A percentile compares a stretch with the other conserved stretches of the same genome.
These are phyloP conservation scores for Drosophila athabasca DNA, from an alignment of 1,140 invertebrate genomes.

Conservation along the genomic window DNA sequence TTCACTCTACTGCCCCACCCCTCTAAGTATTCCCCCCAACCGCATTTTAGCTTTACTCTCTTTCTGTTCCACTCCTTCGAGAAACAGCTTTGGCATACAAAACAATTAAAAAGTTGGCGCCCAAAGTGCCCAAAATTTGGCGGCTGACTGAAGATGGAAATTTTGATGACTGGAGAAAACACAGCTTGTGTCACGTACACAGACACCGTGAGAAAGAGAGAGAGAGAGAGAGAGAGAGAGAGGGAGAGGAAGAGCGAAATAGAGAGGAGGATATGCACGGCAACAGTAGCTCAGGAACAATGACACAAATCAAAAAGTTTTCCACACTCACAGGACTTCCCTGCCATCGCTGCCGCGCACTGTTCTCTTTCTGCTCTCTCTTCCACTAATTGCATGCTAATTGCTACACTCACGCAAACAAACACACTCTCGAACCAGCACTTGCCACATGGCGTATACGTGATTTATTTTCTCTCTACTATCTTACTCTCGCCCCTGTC, in stretches of 20 bases:
- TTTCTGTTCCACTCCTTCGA: neutral
- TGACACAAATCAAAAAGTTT: constrained; percentile 78
- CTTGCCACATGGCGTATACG: constrained; percentile 61
- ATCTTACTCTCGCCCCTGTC: neutral
- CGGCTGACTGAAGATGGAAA: constrained; percentile 44
- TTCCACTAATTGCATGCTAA: constrained; percentile 70
- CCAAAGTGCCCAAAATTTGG: constrained; percentile 62
- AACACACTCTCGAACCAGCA: neutral
- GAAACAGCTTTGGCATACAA: constrained; percentile 11
- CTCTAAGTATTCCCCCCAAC: neutral
- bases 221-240: constrained; percentile 8
- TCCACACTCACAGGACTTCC: constrained; percentile 26
- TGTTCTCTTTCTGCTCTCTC: constrained; percentile 1
- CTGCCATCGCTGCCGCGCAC: no score
- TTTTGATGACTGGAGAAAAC: constrained; percentile 41
- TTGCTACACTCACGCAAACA: constrained; percentile 50
- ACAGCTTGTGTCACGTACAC: constrained; percentile 73
- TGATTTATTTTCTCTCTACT: constrained; percentile 60
- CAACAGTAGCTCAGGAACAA: constrained; percentile 46
- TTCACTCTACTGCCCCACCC: no score
- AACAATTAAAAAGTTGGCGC: constrained; percentile 77
- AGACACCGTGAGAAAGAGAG: constrained; percentile 11
- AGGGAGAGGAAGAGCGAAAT: no score
- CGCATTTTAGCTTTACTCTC: neutral
- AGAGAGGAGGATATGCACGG: neutral